phyloP scores from a whole-genome alignment of 2,888 invertebrate genomes.

The Lasioglossum vierecki region DNA sequence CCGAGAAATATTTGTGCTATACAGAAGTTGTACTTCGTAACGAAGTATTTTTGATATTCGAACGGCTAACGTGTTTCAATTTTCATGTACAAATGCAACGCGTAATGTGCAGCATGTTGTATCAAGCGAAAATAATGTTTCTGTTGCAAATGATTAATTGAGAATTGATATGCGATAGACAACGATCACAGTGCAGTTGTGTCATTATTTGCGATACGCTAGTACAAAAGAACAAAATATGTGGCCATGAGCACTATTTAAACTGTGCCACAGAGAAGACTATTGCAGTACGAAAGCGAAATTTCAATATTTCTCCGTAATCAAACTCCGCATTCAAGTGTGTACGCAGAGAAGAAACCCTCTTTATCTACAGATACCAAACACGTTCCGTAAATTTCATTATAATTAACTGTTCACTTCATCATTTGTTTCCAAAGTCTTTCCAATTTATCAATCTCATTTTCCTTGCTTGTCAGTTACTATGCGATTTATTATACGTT shows the following conservation, averaged over 20 bases:
- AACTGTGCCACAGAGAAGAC: not conserved
- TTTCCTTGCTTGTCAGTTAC: not conserved
- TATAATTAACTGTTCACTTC: not conserved
- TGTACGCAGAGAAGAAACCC: not conserved
- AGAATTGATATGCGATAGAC: not conserved
- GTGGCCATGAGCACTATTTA: not conserved
- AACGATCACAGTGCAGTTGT: not conserved
- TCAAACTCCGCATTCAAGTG: not conserved
- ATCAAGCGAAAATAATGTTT: not conserved
- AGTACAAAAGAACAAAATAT: constrained; percentile 2
- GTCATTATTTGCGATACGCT: not conserved
- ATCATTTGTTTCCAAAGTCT: not conserved
- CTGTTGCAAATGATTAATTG: not conserved
- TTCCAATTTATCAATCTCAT: not conserved
- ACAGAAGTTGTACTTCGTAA: not conserved
- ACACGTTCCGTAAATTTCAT: not conserved
- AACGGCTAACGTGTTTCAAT: not conserved
- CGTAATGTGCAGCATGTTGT: not conserved
- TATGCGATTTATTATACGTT: not conserved
- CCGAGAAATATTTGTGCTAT: not conserved
- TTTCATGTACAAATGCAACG: not conserved
- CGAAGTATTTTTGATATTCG: not conserved
- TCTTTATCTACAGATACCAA: not conserved
- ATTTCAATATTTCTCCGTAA: not conserved
- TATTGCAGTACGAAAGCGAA: not conserved